A percentile compares a stretch with the other conserved stretches of the same genome.
Evolutionary conservation across 92 coral and sea anemone genomes (phyloP).

Genomic region (Phenganax stokvisi): DNA sequence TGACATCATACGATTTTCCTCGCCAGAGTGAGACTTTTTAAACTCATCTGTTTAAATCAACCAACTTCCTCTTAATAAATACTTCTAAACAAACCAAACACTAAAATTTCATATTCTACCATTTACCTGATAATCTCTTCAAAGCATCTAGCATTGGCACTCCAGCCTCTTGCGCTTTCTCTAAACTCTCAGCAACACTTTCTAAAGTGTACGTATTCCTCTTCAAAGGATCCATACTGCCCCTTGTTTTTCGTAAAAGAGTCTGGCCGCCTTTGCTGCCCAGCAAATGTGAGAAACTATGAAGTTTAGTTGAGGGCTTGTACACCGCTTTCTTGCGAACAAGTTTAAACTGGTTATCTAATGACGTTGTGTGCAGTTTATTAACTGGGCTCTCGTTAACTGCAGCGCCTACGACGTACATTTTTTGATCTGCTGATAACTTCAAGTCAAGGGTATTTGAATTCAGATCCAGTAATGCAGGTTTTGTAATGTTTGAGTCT

Average conservation of each 20-base stretch:
- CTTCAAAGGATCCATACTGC: slow-evolving; percentile 34
- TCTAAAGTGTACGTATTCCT: slow-evolving; percentile 77
- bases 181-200: slow-evolving; percentile 56
- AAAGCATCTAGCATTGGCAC: slow-evolving; percentile 64
- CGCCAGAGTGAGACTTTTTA: too few species aligned
- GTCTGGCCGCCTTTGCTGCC: not conserved
- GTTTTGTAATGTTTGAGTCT: not conserved
- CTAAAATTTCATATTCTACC: too few species aligned
- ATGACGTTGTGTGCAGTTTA: not conserved
- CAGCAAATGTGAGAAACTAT: slow-evolving; percentile 33
- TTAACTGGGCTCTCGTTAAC: not conserved
- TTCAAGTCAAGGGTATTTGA: not conserved
- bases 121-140: slow-evolving; percentile 42
- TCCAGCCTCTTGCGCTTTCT: slow-evolving; percentile 68
- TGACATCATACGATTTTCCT: too few species aligned
- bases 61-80: too few species aligned
- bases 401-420: not conserved
- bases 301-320: slow-evolving; percentile 32
- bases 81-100: too few species aligned
- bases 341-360: slow-evolving; percentile 24
- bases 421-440: not conserved
- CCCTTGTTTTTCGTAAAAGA: not conserved
- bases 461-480: not conserved
- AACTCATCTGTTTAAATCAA: too few species aligned
- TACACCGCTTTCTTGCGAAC: slow-evolving; percentile 23